A percentile compares a stretch with the other conserved stretches of the same genome.
phyloP scores from a whole-genome alignment of 2,797 vertebrate species.

The Galagoides demidoff region DNA sequence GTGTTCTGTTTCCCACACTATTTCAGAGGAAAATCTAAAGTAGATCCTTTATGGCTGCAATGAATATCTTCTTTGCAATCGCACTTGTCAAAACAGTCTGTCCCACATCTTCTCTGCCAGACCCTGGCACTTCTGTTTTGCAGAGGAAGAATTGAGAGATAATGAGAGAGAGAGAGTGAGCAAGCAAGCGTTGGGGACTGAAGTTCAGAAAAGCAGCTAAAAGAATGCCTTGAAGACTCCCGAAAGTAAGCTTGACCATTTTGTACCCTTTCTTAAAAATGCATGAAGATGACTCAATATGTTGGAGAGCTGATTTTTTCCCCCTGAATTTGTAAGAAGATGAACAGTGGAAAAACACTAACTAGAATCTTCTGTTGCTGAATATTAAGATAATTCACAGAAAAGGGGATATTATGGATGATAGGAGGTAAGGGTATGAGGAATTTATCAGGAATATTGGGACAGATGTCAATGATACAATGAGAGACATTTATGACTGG shows the following conservation, averaged over 20 bases:
- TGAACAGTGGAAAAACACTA: conserved; percentile 46
- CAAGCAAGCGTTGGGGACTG: not conserved
- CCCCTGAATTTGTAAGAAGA: conserved; percentile 31
- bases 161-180: not conserved
- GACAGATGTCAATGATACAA: conserved; percentile 37
- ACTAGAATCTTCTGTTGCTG: conserved; percentile 21
- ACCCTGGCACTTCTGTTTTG: conserved; percentile 41
- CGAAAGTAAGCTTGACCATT: conserved; percentile 60
- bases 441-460: conserved; percentile 49
- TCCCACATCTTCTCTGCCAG: not conserved
- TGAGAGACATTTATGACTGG: conserved; percentile 57
- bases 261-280: conserved; percentile 61
- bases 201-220: conserved; percentile 43
- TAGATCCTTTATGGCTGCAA: conserved; percentile 40
- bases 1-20: conserved; percentile 46
- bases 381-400: conserved; percentile 6
- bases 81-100: conserved; percentile 53
- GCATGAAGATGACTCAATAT: conserved; percentile 42
- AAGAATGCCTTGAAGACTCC: conserved; percentile 39
- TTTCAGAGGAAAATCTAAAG: conserved; percentile 65
- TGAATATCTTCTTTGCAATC: conserved; percentile 40
- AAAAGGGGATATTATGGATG: conserved; percentile 53
- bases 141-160: conserved; percentile 37
- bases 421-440: conserved; percentile 20
- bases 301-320: not conserved